Base-by-base conservation (phyloP, 2,888 invertebrate species). In the Nematopogon swammerdamellus region DNA sequence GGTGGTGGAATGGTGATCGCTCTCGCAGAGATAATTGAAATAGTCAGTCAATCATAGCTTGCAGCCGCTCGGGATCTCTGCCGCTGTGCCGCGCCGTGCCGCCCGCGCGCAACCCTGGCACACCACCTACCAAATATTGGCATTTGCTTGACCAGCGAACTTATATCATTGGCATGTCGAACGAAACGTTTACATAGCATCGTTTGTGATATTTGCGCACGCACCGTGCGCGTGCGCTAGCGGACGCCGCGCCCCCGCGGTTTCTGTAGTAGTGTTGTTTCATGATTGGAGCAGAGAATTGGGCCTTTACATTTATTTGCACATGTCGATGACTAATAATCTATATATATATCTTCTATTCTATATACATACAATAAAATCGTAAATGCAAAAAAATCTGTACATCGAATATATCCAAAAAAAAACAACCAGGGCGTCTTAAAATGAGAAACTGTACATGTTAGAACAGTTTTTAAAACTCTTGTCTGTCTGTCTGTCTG, bases 21-120 rank as follows among this genome's bases (percentile, higher is more conserved):
- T 36, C 36, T 36, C 36, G 8, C 36, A 14, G 14, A 36, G 36
- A 66, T 70, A 67, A 72, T 72, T 75, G 71, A 73, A 72, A 74
- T 71, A 69, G 69, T 67, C 68, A 65, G 68, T 71, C 72, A 70
- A 73, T 74, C 71, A 72, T 69, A 70, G 67, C 36, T 65, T 60
- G 60, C 65, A 66, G 62, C 63, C 62, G 60, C 29, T 8, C 46
- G n/a, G n/a, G 19, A 19, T 17, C 42, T 16, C 19, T 43, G 48
- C 11, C 19, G 49, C 4, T 18, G 25, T 5, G 19, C 36, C 36
- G 36, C 30, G 36, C 30, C n/a, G 30, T 11, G 11, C 36, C 14
- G 36, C 36, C 8, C 36, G n/a, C 36, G 4, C 36, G 36, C 36
- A 4, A 25, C 25, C 25, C 25, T 25, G 5, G 4, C 25, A 4